Base-by-base conservation (phyloP, 2,113 vertebrate genomes). In the Psittacula cyanocephala region DNA sequence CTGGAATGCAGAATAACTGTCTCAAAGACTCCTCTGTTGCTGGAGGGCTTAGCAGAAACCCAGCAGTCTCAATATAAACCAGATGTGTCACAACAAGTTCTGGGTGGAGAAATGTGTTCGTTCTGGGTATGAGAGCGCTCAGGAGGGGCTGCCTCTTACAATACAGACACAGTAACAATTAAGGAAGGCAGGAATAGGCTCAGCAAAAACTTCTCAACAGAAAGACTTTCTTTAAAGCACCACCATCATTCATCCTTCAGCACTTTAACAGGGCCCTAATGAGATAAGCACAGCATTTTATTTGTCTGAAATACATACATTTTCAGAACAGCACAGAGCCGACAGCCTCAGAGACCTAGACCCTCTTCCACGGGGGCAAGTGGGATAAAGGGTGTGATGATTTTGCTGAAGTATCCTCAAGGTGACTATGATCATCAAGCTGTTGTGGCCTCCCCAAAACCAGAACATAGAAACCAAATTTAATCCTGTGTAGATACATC, bases 61-160 rank as follows among this genome's bases (percentile, higher is more conserved):
- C 92, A 93, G 95, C 74, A 95, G 80, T 81, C 89, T 96, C 93
- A 96, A 97, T 96, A 91, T 57, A 94, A 97, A 97, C 83, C 97
- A 98, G 96, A 98, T 97, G 97, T 95, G 96, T 95, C 85, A 88
- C 95, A 97, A 96, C 94, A 97, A 85, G 95, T 95, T 94, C 89
- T 91, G 84, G 85, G 89, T 93, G 89, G 76, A 91, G 93, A 95
- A 91, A 91, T 43, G 81, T 33, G 63, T 52, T 91, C 4, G 2
- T 44, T 94, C 41, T 47, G 74, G 50, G 75, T 47, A 88, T 79
- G 52, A 72, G 64, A 79, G 63, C 3, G 10, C 87, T 80, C 80
- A 70, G 39, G 77, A 94, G 83, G 77, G 60, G 59, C 65, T 62
- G 44, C 62, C 41, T 70, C 49, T 69, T 63, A 67, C 69, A 33